Conservation (phyloP, 2,797 vertebrate genomes). For the Bothrops alternatus region DNA sequence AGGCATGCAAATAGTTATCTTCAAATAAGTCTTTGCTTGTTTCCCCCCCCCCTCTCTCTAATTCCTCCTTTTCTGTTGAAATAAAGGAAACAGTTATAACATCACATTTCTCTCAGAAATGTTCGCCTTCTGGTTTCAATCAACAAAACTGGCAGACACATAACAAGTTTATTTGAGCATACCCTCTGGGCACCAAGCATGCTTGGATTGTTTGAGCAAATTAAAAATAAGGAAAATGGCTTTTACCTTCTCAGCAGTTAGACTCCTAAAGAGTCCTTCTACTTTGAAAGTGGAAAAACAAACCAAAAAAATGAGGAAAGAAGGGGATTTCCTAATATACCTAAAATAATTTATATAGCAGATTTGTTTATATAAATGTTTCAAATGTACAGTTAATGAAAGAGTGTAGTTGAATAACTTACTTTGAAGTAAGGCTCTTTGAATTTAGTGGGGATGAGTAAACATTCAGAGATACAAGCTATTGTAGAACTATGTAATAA, state of each 20-base stretch:
- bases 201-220: slow-evolving; percentile 72
- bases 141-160: slow-evolving; percentile 69
- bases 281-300: slow-evolving; percentile 34
- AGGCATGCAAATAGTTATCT: slow-evolving; percentile 21
- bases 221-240: slow-evolving; percentile 72
- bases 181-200: slow-evolving; percentile 70
- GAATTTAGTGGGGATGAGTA: background rate
- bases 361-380: slow-evolving; percentile 45
- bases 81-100: slow-evolving; percentile 50
- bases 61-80: slow-evolving; percentile 11
- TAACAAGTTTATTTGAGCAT: slow-evolving; percentile 74
- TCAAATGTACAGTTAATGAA: slow-evolving; percentile 8
- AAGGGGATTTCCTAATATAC: slow-evolving; percentile 11
- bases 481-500: background rate
- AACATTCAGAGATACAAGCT: background rate
- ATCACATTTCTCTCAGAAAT: slow-evolving; percentile 64
- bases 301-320: slow-evolving; percentile 22
- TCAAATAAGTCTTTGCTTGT: slow-evolving; percentile 33
- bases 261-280: slow-evolving; percentile 58
- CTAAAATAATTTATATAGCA: slow-evolving; percentile 47
- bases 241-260: slow-evolving; percentile 67
- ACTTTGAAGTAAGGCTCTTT: background rate
- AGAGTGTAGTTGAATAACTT: background rate
- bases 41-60: background rate
- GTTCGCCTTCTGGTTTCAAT: slow-evolving; percentile 73